These are phyloP conservation scores for Atherinosoma microstoma DNA, from an alignment of 2,797 vertebrate species.

Conservation along the genomic window DNA sequence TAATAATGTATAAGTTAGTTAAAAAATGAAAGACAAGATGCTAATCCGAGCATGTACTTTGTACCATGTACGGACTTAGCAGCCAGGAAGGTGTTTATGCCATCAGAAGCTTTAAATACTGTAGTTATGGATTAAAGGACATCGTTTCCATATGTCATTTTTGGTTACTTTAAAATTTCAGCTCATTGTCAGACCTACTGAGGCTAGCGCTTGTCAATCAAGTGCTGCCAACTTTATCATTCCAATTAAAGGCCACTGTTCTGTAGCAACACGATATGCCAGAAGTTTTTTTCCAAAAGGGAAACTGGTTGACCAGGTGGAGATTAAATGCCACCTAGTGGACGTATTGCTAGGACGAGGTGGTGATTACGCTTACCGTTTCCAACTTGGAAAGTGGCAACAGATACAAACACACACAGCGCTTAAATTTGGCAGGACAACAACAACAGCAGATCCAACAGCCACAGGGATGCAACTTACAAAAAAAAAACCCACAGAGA, in stretches of 20 bases:
- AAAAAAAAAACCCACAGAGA: conserved; percentile 8
- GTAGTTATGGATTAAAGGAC: background rate
- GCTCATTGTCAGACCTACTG: conserved; percentile 7
- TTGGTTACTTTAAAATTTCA: conserved; percentile 18
- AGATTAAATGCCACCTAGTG: conserved; percentile 56
- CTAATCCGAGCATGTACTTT: background rate
- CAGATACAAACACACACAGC: background rate
- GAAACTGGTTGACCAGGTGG: conserved; percentile 17
- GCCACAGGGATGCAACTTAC: conserved; percentile 3
- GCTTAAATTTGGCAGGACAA: conserved; percentile 18
- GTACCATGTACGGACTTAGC: background rate
- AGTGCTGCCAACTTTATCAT: conserved; percentile 13
- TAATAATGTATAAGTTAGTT: background rate
- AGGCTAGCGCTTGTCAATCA: conserved; percentile 15
- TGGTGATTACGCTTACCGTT: background rate
- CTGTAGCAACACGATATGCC: conserved; percentile 8
- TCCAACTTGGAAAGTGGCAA: conserved; percentile 16
- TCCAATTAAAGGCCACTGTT: conserved; percentile 29
- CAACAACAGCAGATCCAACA: conserved; percentile 20
- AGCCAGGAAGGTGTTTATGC: background rate
- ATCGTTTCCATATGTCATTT: background rate
- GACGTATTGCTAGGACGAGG: conserved; percentile 6
- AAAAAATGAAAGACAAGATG: background rate
- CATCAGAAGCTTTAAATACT: background rate
- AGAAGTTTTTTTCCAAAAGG: conserved; percentile 4